These are phyloP conservation scores for Tribolium castaneum DNA, from an alignment of 1,140 invertebrate genomes.

Conservation along the genomic window DNA sequence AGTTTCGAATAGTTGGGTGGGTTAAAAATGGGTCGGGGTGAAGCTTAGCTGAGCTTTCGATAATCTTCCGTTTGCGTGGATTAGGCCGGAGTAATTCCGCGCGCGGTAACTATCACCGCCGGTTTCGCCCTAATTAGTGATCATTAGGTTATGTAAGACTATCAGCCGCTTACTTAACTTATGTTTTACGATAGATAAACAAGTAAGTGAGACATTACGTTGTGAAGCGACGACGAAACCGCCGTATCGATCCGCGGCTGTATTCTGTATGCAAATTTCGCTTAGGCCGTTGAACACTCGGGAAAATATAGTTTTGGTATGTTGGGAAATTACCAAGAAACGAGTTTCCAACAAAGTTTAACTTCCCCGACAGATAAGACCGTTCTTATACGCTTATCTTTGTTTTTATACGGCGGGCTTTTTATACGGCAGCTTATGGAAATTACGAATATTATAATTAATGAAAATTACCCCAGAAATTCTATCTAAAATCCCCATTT, in stretches of 20 bases:
- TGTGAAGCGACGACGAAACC: constrained; percentile 2
- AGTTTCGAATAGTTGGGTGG: constrained; percentile 9
- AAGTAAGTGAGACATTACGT: constrained; percentile 55
- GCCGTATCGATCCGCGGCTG: constrained; percentile 20
- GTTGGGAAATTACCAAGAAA: constrained; percentile 54
- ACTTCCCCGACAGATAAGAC: constrained; percentile 44
- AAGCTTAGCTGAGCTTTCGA: background rate
- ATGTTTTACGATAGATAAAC: constrained; percentile 59
- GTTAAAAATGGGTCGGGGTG: constrained; percentile 4
- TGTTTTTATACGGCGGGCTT: constrained; percentile 40
- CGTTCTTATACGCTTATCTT: constrained; percentile 44
- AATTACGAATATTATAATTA: constrained; percentile 50
- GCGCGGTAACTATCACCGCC: constrained; percentile 49
- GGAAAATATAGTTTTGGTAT: constrained; percentile 54
- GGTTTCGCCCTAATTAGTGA: constrained; percentile 55
- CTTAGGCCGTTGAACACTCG: constrained; percentile 52
- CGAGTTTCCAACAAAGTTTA: constrained; percentile 54
- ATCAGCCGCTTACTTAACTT: constrained; percentile 55
- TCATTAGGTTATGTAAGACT: constrained; percentile 56
- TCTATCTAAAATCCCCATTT: constrained; percentile 45
- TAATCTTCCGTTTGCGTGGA: constrained; percentile 51
- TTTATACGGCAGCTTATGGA: constrained; percentile 37
- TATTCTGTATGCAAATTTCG: constrained; percentile 52
- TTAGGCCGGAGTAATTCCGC: constrained; percentile 52
- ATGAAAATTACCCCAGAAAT: constrained; percentile 48